Base-by-base conservation (phyloP, 2,888 invertebrate species). In the Ypsolopha scabrella region DNA sequence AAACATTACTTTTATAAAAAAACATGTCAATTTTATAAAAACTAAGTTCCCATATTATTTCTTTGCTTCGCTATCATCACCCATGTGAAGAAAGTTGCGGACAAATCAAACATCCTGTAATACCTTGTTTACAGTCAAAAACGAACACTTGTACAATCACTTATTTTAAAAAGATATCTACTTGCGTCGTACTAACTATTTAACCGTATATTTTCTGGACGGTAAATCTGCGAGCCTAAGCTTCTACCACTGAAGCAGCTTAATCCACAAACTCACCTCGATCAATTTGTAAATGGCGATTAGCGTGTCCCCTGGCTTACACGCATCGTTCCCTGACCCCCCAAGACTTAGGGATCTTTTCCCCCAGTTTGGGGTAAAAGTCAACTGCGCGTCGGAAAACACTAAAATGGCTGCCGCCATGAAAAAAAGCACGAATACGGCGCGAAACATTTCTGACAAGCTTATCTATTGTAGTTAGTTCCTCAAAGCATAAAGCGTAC, bases 341-440 rank as follows among this genome's bases (percentile, higher is more conserved):
- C 43, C 52, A 9, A 11, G 41, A 43, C 34, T 52, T 6, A 63
- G 53, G 1, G 75, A 67, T 13, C 87, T 68, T 62, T 88, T 88
- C 2, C 88, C 89, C 89, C 89, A 89, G 4, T 80, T 82, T 1
- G 88, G 83, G 38, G 88, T 88, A 62, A 89, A 89, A 7, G 89
- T 89, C 43, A 89, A 69, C 63, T 89, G 89, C 0, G 80, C 87
- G n/a, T 76, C 70, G 0, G 72, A 53, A 0, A 67, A 50, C 48
- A 69, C 58, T 36, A 67, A 51, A 6, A 70, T 45, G 10, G 63
- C 58, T 6, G 66, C 59, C 13, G 72, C 14, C 7, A 69, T 14
- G 48, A 73, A 46, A 57, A 33, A 38, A 38, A 48, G n/a, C 6
- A 48, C 39, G 24, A 39, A 39, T 8, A 48, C 13, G n/a, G 35